Base-by-base conservation (phyloP, 2,888 invertebrate genomes). In the Acronicta leporina region DNA sequence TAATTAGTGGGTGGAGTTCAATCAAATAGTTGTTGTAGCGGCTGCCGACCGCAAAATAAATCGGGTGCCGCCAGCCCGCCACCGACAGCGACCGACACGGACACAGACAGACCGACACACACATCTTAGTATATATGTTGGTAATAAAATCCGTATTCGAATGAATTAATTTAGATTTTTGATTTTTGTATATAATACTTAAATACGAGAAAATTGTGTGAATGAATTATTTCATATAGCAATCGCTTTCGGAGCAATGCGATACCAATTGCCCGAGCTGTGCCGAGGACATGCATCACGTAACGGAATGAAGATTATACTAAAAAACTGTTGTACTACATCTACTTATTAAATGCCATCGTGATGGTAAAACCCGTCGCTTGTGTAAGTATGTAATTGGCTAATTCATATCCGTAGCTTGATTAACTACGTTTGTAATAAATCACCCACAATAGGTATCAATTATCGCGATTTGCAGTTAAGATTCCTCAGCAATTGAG, bases 1-100 rank as follows among this genome's bases (percentile, higher is more conserved):
- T 94, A 94, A 94, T 94, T 92, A 94, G 94, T 94, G 94, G 94
- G 94, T 85, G 94, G 92, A 87, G 92, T 91, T 85, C 91, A 88
- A 92, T 91, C 91, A 90, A 89, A 88, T 83, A 87, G 91, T 87
- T 80, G 84, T 73, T 85, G 86, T 86, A 83, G 81, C 73, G 63
- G 77, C 80, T 75, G 76, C 81, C 73, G 83, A 80, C 80, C 76
- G 81, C 80, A 73, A 76, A 82, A 85, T 86, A 83, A 88, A 88
- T 87, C 81, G 85, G 81, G 75, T 78, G 80, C 76, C 56, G 69
- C 56, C 63, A 51, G 61, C 35, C 76, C 56, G 69, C 56, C 63
- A 52, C 63, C 35, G 62, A 63, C 62, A 62, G 65, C 50, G 55
- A 55, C 56, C 8, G 20, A 38, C 42, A 10, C n/a, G 48, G 15